Evolutionary conservation across 2,797 vertebrate genomes (phyloP), one percentile per base, ranked within the genome.

Genomic region (Parambassis ranga): DNA sequence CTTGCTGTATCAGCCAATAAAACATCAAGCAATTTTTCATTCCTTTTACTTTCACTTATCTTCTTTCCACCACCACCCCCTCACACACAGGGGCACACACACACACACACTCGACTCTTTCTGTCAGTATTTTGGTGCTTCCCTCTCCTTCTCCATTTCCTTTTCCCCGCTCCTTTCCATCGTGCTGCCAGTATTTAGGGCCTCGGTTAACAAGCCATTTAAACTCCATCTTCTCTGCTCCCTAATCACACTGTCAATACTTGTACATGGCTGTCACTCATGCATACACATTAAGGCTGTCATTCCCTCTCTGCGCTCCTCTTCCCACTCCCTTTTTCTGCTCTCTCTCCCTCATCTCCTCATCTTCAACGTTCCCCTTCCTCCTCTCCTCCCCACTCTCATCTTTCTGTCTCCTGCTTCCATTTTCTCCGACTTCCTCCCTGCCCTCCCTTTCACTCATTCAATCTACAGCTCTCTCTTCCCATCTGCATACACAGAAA

Each of bases 231-330:
- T 74, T 77, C 71, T 75, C 63, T 57, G 47, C 81, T 77, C 65
- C 74, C 52, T 80, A 82, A 84, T 87, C 84, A 87, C 69, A 73
- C 76, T 82, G 86, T 72, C 65, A 84, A 76, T 79, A 87, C 84
- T 83, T 71, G 80, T 53, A 57, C 65, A 65, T 65, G 62, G 71
- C 73, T 84, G 86, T 84, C 78, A 88, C 59, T 88, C 81, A 86
- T 3, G 47, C 67, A 58, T 69, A 64, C 58, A 60, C 65, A 79
- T 83, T 78, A 81, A 33, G 55, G 36, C 64, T 72, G 67, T 72
- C 77, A 71, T 63, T 68, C 62, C 48, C 53, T 46, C 77, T 62
- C 59, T 44, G 16, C 76, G 46, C 64, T 56, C 36, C 55, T 68
- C 59, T 56, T 59, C 35, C 43, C 50, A 43, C 55, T 60, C 37